Evolutionary conservation across 2,797 vertebrate species (phyloP), one percentile per base, ranked within the genome.

Genomic region (Lophius americanus): DNA sequence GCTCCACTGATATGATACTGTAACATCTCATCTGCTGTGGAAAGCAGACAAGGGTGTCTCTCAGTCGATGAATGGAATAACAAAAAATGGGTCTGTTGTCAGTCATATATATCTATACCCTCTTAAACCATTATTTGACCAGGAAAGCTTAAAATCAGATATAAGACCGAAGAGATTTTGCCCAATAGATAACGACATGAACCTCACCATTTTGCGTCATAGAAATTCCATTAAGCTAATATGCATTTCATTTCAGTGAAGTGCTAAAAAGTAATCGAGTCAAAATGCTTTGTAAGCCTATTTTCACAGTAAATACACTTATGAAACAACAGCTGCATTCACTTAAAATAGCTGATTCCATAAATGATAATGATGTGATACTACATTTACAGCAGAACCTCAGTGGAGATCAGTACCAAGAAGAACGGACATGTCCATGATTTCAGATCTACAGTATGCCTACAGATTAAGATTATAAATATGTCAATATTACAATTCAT

Each of bases 1-100:
- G 67, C 66, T 64, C 60, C 55, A 55, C 32, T 58, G 56, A 68
- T 69, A 64, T 53, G 63, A 79, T 72, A 76, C 66, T 68, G 59
- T 44, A 72, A 65, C 70, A 62, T 70, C 79, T 70, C 73, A 73
- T 78, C 79, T 70, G 64, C 54, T 75, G 58, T 49, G 61, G 51
- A 64, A 39, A 60, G 42, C 23, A 65, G 68, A 69, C 47, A 75
- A 54, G 53, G 68, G 53, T 65, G 70, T 73, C 9, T 63, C 39
- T 62, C 35, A 49, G 69, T 32, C 54, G 49, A 38, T 13, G 38
- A 53, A 60, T 32, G 6, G 53, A 32, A 37, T 14, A 5, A 23
- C 23, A 23, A 23, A 48, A 64, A 43, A 23, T 0, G 0, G n/a
- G 9, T 61, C 54, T 52, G 7, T 33, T 54, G 43, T 54, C 36